Percentiles rank a stretch among this genome's conserved stretches.
Evolutionary conservation across 2,113 vertebrate species (phyloP).

Genomic region (Ctenomys sociabilis): DNA sequence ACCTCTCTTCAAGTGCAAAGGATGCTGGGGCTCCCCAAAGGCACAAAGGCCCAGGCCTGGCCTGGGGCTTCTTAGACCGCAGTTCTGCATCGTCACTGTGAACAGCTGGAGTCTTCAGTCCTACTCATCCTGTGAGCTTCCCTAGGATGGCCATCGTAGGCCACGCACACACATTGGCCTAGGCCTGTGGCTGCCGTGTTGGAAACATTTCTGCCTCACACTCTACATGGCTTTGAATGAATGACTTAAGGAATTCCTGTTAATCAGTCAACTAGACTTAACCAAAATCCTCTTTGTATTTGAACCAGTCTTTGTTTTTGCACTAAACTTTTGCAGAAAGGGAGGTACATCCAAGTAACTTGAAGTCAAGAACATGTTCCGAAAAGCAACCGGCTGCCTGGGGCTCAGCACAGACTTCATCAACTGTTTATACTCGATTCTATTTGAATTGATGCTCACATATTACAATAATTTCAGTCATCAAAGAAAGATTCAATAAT

Average conservation of each 20-base stretch:
- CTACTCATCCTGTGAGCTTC: background rate
- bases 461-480: constrained; percentile 66
- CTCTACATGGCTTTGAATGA: background rate
- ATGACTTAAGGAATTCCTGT: background rate
- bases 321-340: constrained; percentile 1
- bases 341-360: background rate
- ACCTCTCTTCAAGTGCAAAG: background rate
- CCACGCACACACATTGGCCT: background rate
- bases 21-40: background rate
- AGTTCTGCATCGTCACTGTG: background rate
- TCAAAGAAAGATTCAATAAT: constrained; percentile 63
- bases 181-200: background rate
- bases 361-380: background rate
- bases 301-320: constrained; percentile 19
- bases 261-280: background rate
- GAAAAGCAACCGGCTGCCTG: constrained; percentile 5
- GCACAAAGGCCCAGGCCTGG: background rate
- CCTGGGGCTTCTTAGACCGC: background rate
- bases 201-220: background rate
- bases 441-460: constrained; percentile 67
- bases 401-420: background rate
- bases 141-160: background rate
- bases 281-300: background rate
- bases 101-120: background rate
- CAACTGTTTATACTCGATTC: background rate